Evolutionary conservation across 2,797 vertebrate genomes (phyloP), one percentile per base, ranked within the genome.

Genomic region (Ambastaia sidthimunki): DNA sequence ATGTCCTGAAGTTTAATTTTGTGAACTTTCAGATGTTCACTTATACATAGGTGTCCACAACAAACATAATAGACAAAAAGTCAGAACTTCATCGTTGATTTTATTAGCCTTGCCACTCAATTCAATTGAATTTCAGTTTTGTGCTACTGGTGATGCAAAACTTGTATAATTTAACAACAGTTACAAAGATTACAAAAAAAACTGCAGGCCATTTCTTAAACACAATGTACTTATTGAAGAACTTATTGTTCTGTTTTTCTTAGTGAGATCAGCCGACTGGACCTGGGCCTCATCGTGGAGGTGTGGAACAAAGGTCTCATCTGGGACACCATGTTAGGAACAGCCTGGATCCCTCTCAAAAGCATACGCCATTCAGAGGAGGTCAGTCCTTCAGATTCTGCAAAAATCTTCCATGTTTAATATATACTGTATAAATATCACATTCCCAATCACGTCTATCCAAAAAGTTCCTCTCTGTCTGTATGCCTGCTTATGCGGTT

Each of bases 241-340:
- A 25, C 16, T 23, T 48, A 47, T 3, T 62, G 15, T 7, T 50
- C 12, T 76, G 28, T 23, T 71, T 34, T 63, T 44, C 31, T 78
- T 84, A 99, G 98, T 86, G 98, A 99, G 92, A 99, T 99, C 92
- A 99, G 91, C 90, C 95, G 92, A 3, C 89, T 98, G 91, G 98
- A 99, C 89, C 93, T 99, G 31, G 96, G 98, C 70, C 94, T 99
- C 31, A 96, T 96, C 52, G 96, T 99, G 82, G 98, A 99, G 89
- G 96, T 99, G 50, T 99, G 98, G 98, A 98, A 99, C 93, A 99
- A 99, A 92, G 98, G 98, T 21, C 94, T 99, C 78, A 99, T 99
- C 86, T 99, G 98, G 98, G 98, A 99, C 92, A 98, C 98, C 12
- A 95, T 99, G 95, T 93, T 99, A 86, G 98, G 98, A 31, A 98